Base-by-base conservation (phyloP, 2,888 invertebrate genomes). In the Heterodera filipjevi region DNA sequence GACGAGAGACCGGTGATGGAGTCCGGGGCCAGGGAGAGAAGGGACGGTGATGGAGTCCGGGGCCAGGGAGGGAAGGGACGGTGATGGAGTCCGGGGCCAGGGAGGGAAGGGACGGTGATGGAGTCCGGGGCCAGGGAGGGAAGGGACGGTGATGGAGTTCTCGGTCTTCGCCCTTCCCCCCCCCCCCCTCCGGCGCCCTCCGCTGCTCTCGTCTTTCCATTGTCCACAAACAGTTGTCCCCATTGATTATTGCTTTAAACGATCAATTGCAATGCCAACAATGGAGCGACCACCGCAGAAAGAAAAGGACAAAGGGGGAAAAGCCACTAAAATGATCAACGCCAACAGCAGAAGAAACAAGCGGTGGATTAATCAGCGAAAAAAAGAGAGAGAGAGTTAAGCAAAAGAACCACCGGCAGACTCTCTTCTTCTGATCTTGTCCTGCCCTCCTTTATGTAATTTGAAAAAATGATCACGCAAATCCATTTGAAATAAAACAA, bases 181-280 rank as follows among this genome's bases (percentile, higher is more conserved):
- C 49, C 19, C 46, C 49, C 3, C 49, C 49, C 16, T 3, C 10
- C 49, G 14, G 44, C 44, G 5, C 12, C 44, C 12, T 44, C 44
- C 44, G 12, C 44, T 12, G n/a, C n/a, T n/a, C n/a, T n/a, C n/a
- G n/a, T n/a, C 12, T 44, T 53, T n/a, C 27, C 59, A 59, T 59
- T 59, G 59, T 59, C 59, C 59, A 59, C 59, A n/a, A 59, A 59
- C 59, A 59, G 59, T n/a, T 59, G 59, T 59, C 27, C 59, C 6
- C 59, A 59, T 59, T 59, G 59, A 59, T 59, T 59, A 27, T n/a
- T 59, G 8, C 59, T 27, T 27, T 10, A 59, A 59, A 27, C 59
- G 27, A 59, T 59, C 59, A 59, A 59, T 59, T 3, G n/a, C 53
- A n/a, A 59, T 59, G 59, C 59, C 59, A 59, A 59, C 59, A 27